phyloP scores from a whole-genome alignment of 2,888 invertebrate genomes.

The Synanthedon myopaeformis region DNA sequence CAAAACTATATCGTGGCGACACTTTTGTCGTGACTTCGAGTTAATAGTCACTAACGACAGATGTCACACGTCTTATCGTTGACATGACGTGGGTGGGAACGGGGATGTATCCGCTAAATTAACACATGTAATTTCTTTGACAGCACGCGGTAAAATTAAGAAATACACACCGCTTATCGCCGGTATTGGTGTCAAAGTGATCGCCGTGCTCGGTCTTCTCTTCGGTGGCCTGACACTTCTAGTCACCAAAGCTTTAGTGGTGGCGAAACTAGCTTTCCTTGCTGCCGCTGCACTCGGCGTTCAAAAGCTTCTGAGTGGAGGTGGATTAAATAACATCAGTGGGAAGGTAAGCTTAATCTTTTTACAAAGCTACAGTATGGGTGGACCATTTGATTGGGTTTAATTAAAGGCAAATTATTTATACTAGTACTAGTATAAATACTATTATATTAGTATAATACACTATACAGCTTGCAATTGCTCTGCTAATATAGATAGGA shows the following conservation, averaged over 20 bases:
- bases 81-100: background rate
- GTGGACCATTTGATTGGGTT: no score
- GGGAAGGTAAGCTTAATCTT: slow-evolving; percentile 40
- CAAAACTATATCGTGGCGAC: background rate
- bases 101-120: no score
- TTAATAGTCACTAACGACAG: no score
- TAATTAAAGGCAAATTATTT: no score
- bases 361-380: no score
- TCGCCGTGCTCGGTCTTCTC: slow-evolving; percentile 77
- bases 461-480: no score
- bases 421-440: no score
- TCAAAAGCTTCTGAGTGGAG: slow-evolving; percentile 74
- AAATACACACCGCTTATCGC: slow-evolving; percentile 78
- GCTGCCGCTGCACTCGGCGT: slow-evolving; percentile 78
- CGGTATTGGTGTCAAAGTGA: slow-evolving; percentile 77
- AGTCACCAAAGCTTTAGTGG: slow-evolving; percentile 80
- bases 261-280: slow-evolving; percentile 83
- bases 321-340: slow-evolving; percentile 50
- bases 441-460: no score
- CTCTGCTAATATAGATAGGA: no score
- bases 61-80: no score
- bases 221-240: slow-evolving; percentile 79
- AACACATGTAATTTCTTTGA: slow-evolving; percentile 6
- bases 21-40: background rate
- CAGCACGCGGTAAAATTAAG: slow-evolving; percentile 83